Base-by-base conservation (phyloP, 1,140 invertebrate genomes). In the Carcinoscorpius rotundicauda region DNA sequence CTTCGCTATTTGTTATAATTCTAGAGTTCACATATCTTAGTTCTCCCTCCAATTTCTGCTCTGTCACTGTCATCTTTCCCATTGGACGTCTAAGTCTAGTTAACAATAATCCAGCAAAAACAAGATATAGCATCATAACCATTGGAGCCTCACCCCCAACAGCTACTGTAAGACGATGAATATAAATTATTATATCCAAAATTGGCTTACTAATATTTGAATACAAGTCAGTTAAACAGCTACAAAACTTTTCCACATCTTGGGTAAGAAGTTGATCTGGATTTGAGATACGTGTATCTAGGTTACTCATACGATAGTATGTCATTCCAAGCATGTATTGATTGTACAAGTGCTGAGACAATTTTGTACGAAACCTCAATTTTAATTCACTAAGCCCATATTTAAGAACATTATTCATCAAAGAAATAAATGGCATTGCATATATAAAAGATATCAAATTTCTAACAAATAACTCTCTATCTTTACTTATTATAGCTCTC, bases 201-300 rank as follows among this genome's bases (percentile, higher is more conserved):
- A 96, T 73, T 0, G 97, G 97, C 80, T 82, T 99, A 69, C 91
- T 91, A n/a, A 98, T 84, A 78, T 98, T 97, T 59, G 93, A 95
- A 78, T 99, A 99, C 3, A 98, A 79, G 74, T 98, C 92, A 6
- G 93, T 89, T 64, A 96, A 85, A 67, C 91, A 90, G 71, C 93
- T 89, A 76, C 93, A 97, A 78, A 99, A 98, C 77, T 94, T 95
- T 74, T 98, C 95, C 4, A 98, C 88, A 78, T 99, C 97, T 9
- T 89, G 93, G 5, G 95, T 97, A 56, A 99, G 78, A 49, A 98
- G 80, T 76, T 98, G 96, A 80, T 98, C 97, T 11, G 93, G 87
- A 81, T 98, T 98, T 4, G 91, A 83, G 77, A 98, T 96, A 73
- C 93, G 80, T 71, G 88, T 94, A 76, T 98, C 94, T 71, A 97